Evolutionary conservation across 53 echinoderm and acorn worm species (phyloP), one percentile per base, ranked within the genome.

Genomic region (Echinarachnius parma): DNA sequence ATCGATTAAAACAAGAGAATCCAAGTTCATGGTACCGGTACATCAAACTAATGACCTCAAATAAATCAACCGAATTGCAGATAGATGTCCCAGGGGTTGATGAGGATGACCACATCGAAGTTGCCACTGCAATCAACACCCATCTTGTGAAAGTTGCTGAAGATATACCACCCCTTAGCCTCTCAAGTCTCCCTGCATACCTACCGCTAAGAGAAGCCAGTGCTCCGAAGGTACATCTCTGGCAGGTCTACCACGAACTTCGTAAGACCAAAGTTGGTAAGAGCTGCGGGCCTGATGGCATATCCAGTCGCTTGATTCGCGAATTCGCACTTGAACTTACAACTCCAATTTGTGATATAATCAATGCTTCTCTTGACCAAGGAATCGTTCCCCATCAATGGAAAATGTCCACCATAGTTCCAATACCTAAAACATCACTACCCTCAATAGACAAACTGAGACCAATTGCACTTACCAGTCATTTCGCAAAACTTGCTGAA

Each of bases 11-110:
- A 62, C 25, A 15, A 4, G 39, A 39, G 0, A 39, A 37, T 11
- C 62, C 39, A 23, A 23, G 36, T 13, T 30, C 7, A 4, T 62
- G 62, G 39, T 39, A 24, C 13, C 16, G 31, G 29, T 30, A 62
- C 25, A 62, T 62, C 22, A 62, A 62, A 36, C 1, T 36, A 2
- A 62, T 62, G 62, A 62, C 62, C 15, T 28, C n/a, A 1, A 62
- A 22, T 24, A 21, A 62, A 62, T 3, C 1, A 0, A 2, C 35
- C 3, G 3, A 61, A 22, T 11, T 29, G 2, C 5, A 14, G 8
- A 61, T 37, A 21, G 3, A 3, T 61, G 4, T 34, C 30, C 9
- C 35, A 0, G 22, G 36, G 11, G 21, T 33, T 15, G 14, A 19
- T 14, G 7, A 2, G 21, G 1, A 34, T 33, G 4, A 24, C 5